Conservation (phyloP, 2,797 vertebrate genomes). For the Chiroxiphia lanceolata region DNA sequence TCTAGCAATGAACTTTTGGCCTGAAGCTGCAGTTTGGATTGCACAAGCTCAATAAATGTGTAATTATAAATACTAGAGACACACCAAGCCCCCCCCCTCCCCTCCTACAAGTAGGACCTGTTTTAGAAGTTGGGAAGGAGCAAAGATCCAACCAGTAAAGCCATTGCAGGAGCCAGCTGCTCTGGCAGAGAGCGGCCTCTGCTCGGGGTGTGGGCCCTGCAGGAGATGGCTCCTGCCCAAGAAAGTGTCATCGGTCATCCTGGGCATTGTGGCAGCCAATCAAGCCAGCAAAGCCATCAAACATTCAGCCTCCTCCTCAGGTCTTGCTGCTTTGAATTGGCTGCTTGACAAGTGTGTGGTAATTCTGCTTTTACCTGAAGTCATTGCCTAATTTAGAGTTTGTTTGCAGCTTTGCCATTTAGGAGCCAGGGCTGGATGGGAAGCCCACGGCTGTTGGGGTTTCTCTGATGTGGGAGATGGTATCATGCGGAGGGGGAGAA, state of each 20-base stretch:
- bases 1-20: constrained; percentile 64
- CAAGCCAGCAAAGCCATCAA: constrained; percentile 24
- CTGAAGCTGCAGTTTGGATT: constrained; percentile 60
- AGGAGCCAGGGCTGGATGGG: constrained; percentile 39
- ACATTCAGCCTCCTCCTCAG: constrained; percentile 35
- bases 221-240: constrained; percentile 54
- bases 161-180: constrained; percentile 1
- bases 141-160: neutral
- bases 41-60: constrained; percentile 59
- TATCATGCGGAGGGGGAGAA: constrained; percentile 26
- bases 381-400: constrained; percentile 52
- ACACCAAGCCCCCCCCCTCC: neutral
- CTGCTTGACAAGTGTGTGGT: constrained; percentile 55
- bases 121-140: constrained; percentile 20
- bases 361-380: constrained; percentile 59
- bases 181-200: neutral
- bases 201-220: constrained; percentile 38
- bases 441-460: constrained; percentile 32
- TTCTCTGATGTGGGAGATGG: constrained; percentile 61
- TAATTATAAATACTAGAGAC: constrained; percentile 62
- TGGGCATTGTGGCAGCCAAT: constrained; percentile 32
- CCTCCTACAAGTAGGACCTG: constrained; percentile 37
- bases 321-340: constrained; percentile 57
- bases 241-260: constrained; percentile 46
- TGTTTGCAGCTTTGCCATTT: constrained; percentile 51